Evolutionary conservation across 2,113 vertebrate genomes (phyloP).

Genomic region (Xenopus laevis): DNA sequence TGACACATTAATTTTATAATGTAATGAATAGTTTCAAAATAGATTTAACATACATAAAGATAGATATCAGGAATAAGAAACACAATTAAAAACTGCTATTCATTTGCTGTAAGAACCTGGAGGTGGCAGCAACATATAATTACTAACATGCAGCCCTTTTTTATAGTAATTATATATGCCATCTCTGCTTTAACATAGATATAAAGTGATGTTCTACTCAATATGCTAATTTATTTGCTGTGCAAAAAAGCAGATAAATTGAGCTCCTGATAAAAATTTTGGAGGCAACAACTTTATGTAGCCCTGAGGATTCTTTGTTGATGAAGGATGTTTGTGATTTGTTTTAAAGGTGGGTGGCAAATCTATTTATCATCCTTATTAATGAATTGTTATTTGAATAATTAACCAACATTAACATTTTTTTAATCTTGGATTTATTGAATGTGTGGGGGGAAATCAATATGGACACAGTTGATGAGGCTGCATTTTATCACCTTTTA

Average conservation of each 20-base stretch:
- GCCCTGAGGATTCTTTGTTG: constrained; percentile 27
- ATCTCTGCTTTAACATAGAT: constrained; percentile 64
- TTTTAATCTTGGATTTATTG: constrained; percentile 41
- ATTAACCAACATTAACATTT: constrained; percentile 41
- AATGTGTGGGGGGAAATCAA: constrained; percentile 38
- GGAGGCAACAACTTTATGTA: constrained; percentile 32
- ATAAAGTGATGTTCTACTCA: constrained; percentile 71
- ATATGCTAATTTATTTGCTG: constrained; percentile 59
- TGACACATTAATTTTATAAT: too few species aligned
- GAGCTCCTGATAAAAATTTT: constrained; percentile 52
- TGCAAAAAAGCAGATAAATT: constrained; percentile 57
- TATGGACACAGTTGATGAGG: constrained; percentile 33
- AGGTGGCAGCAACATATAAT: constrained; percentile 73
- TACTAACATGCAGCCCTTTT: constrained; percentile 66
- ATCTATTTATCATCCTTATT: constrained; percentile 39
- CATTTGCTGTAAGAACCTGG: constrained; percentile 62
- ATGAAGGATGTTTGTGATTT: constrained; percentile 30
- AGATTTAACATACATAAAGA: neutral
- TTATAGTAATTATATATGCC: constrained; percentile 62
- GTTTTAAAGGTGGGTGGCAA: constrained; percentile 26
- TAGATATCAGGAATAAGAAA: neutral
- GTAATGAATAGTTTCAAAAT: neutral
- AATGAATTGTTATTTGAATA: constrained; percentile 43
- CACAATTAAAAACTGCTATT: constrained; percentile 25
- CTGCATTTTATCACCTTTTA: constrained; percentile 24